Base-by-base conservation (phyloP, 2,113 vertebrate genomes). In the Orientallactaga bullata region DNA sequence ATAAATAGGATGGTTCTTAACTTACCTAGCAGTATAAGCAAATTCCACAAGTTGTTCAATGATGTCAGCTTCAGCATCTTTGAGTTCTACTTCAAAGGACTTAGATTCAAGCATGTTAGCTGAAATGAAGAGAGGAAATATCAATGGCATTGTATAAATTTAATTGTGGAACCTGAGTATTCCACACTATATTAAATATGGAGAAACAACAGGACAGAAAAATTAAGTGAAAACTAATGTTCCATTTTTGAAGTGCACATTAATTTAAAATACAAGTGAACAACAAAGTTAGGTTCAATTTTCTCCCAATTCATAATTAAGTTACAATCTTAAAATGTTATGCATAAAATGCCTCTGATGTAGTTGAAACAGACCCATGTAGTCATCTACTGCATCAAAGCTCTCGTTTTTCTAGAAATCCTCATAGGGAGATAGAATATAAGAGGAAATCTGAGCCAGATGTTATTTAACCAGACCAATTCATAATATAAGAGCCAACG, bases 101-200 rank as follows among this genome's bases (percentile, higher is more conserved):
- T 99, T 99, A 8, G 99, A 99, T 97, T 99, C 99, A 97, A 99
- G 98, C 99, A 99, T 99, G 97, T 99, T 99, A 94, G 99, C 99
- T 99, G 97, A 90, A 96, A 97, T 72, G 92, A 69, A 93, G 94
- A 90, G 35, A 78, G 89, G 95, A 63, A 96, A 93, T 78, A 96
- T 26, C 96, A 94, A 94, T n/a, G 85, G 26, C 51, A 95, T 93
- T 42, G 58, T 32, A 92, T 10, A 42, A 71, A 30, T 51, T 83
- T 85, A 84, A 89, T 26, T 55, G 55, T 81, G n/a, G 28, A 84
- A 47, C 16, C 18, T 39, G 12, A 66, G 24, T 55, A 86, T 28
- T 74, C 12, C 26, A 73, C 86, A 35, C 7, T 20, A 79, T 32
- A 55, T 60, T 63, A 76, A 84, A 68, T 32, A 47, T 35, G 37